These are phyloP conservation scores for Ennomos fuscantarius DNA, from an alignment of 2,888 invertebrate species.

Conservation along the genomic window DNA sequence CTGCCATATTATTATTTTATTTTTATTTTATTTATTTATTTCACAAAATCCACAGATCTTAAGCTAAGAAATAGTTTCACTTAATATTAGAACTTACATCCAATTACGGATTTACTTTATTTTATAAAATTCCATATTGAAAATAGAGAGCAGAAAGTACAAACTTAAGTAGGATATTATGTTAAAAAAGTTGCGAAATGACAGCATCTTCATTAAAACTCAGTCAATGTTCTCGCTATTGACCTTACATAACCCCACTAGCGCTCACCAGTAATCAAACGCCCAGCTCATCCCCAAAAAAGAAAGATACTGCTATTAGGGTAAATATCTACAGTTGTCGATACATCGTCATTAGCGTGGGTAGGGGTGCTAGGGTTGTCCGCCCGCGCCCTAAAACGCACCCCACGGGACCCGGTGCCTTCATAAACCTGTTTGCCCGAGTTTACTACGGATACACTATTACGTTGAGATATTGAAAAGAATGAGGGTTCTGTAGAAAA, in stretches of 20 bases:
- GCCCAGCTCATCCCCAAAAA: constrained; percentile 20
- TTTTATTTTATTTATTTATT: too few species aligned
- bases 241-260: neutral
- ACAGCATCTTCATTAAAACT: too few species aligned
- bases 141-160: too few species aligned
- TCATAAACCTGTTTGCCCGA: constrained; percentile 62
- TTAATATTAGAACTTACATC: too few species aligned
- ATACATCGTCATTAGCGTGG: constrained; percentile 48
- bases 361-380: constrained; percentile 43
- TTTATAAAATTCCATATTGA: too few species aligned
- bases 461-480: constrained; percentile 34
- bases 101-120: too few species aligned
- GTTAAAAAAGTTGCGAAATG: too few species aligned
- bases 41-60: too few species aligned
- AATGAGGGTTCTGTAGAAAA: constrained; percentile 41
- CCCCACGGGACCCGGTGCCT: constrained; percentile 51
- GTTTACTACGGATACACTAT: constrained; percentile 44
- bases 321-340: constrained; percentile 16
- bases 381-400: constrained; percentile 44
- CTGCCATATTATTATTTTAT: too few species aligned
- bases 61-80: too few species aligned
- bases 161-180: too few species aligned
- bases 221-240: neutral
- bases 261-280: neutral
- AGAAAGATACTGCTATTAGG: constrained; percentile 26